Conservation (phyloP, 2,888 invertebrate genomes). For the Synergus japonicus region DNA sequence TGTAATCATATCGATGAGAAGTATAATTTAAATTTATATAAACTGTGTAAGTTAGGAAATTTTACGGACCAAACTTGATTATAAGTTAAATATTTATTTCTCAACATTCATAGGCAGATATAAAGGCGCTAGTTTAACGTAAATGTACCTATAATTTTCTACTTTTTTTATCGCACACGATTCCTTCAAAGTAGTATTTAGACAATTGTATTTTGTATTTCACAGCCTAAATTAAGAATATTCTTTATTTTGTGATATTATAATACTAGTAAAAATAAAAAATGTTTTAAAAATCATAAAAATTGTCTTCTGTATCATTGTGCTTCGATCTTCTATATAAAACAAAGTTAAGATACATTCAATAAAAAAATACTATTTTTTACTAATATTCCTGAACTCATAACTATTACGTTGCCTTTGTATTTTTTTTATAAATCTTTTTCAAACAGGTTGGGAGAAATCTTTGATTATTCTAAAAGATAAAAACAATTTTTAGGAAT, state of each 20-base stretch:
- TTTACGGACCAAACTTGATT: not conserved
- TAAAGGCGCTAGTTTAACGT: not conserved
- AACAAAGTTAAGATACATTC: not conserved
- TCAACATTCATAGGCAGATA: not conserved
- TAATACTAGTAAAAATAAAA: not conserved
- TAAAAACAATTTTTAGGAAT: not conserved
- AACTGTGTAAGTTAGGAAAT: not conserved
- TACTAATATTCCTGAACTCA: not conserved
- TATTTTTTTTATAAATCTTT: not conserved
- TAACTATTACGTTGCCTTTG: not conserved
- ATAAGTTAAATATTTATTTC: constrained; percentile 19
- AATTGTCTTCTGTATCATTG: not conserved
- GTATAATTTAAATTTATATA: constrained; percentile 18
- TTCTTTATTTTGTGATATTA: not conserved
- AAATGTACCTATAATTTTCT: constrained; percentile 5
- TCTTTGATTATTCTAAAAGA: not conserved
- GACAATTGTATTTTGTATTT: not conserved
- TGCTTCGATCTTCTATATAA: not conserved
- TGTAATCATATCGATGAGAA: constrained; percentile 5
- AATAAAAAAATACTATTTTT: not conserved
- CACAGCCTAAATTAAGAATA: not conserved
- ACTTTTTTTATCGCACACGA: not conserved
- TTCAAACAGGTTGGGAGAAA: not conserved
- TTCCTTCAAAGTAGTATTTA: not conserved
- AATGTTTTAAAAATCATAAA: not conserved